phyloP scores from a whole-genome alignment of 2,113 vertebrate genomes.

The Grantiella picta region DNA sequence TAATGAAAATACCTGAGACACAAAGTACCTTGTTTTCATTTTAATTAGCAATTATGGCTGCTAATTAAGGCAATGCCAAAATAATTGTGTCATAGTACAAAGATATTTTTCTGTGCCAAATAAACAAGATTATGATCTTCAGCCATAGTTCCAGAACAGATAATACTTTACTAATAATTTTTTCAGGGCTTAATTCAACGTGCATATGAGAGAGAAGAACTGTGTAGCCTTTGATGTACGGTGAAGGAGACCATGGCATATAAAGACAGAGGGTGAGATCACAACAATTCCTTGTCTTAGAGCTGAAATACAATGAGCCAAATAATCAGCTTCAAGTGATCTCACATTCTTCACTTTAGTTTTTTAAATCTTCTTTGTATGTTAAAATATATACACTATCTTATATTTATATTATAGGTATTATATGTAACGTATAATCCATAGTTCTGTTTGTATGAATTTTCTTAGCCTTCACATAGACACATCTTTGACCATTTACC shows the following conservation, averaged over 20 bases:
- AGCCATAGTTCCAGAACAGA: not conserved
- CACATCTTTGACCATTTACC: not conserved
- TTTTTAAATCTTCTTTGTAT: not conserved
- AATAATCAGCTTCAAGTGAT: not conserved
- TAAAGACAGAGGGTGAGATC: not conserved
- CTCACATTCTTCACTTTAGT: not conserved
- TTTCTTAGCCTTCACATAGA: not conserved
- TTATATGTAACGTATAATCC: not conserved
- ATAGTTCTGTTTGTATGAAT: not conserved
- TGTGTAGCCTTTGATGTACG: not conserved
- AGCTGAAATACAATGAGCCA: not conserved
- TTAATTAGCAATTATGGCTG: not conserved
- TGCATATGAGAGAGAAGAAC: not conserved
- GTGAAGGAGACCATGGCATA: not conserved
- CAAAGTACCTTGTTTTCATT: not conserved
- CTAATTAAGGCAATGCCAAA: constrained; percentile 14
- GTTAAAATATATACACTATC: not conserved
- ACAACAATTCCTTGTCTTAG: not conserved
- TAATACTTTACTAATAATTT: not conserved
- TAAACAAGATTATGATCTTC: not conserved
- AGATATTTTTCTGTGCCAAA: not conserved
- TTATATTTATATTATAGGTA: not conserved
- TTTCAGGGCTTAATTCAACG: not conserved
- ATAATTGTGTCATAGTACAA: not conserved
- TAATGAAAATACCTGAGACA: not conserved